Conservation (phyloP, 2,113 vertebrate species). For the Sphaerodactylus townsendi region DNA sequence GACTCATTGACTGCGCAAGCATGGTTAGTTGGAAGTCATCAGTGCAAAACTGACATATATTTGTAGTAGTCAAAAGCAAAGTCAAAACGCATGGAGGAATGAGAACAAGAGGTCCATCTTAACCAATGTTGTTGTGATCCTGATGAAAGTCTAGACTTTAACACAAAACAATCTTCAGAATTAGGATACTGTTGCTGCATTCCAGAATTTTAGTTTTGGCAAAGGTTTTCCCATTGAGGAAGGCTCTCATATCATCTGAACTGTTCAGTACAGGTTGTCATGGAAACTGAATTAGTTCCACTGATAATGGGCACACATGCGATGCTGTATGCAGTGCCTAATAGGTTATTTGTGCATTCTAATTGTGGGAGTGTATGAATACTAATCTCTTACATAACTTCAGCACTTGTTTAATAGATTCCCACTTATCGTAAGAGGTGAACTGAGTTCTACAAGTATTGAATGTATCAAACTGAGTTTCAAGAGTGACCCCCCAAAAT, state of each 20-base stretch:
- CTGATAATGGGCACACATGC: slow-evolving; percentile 53
- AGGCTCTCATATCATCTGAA: slow-evolving; percentile 72
- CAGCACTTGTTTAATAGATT: slow-evolving; percentile 60
- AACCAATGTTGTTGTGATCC: neutral
- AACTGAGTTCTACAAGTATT: neutral
- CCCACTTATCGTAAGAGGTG: slow-evolving; percentile 30
- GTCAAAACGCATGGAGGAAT: slow-evolving; percentile 35
- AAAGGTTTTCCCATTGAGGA: slow-evolving; percentile 70
- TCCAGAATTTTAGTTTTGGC: slow-evolving; percentile 53
- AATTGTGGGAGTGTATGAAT: slow-evolving; percentile 67
- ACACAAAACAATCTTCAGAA: slow-evolving; percentile 20
- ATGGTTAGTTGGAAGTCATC: slow-evolving; percentile 50
- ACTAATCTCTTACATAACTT: slow-evolving; percentile 68
- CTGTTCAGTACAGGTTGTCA: slow-evolving; percentile 76
- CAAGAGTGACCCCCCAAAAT: neutral
- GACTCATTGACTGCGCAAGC: slow-evolving; percentile 54
- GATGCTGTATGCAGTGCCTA: slow-evolving; percentile 69
- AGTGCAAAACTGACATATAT: slow-evolving; percentile 47
- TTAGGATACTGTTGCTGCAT: slow-evolving; percentile 21
- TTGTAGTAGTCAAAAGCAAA: slow-evolving; percentile 51
- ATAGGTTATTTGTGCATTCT: slow-evolving; percentile 72
- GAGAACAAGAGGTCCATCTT: slow-evolving; percentile 21
- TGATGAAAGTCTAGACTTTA: slow-evolving; percentile 34
- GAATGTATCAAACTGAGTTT: slow-evolving; percentile 3
- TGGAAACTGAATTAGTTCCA: slow-evolving; percentile 77